Evolutionary conservation across 2,113 vertebrate genomes (phyloP).

Genomic region (Lamprologus lemairii): DNA sequence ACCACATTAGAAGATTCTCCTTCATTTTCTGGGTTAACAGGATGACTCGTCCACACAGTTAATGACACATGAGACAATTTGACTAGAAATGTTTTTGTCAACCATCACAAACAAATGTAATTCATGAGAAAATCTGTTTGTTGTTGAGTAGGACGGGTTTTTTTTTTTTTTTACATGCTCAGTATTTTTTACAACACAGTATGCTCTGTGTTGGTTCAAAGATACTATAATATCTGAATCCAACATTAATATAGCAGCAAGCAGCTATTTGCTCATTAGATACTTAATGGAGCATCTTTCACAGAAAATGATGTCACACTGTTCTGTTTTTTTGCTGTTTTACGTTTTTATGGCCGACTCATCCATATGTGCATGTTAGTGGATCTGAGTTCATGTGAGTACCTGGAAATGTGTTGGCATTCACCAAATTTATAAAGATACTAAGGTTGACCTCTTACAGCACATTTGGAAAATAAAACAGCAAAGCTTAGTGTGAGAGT

Average conservation of each 20-base stretch:
- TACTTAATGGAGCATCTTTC: not conserved
- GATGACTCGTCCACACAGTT: not conserved
- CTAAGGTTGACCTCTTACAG: not conserved
- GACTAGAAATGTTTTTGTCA: not conserved
- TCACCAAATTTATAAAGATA: not conserved
- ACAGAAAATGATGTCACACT: not conserved
- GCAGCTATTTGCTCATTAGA: not conserved
- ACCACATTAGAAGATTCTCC: not conserved
- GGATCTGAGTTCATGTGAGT: not conserved
- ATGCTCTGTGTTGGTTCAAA: not conserved
- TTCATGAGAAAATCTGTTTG: not conserved
- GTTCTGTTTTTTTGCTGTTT: not conserved
- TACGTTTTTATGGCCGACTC: not conserved
- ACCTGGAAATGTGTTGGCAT: not conserved
- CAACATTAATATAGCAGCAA: not conserved
- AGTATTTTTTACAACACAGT: not conserved
- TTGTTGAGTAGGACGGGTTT: fast-evolving
- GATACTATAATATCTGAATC: not conserved
- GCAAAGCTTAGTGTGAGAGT: not conserved
- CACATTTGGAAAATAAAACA: not conserved
- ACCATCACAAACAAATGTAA: not conserved
- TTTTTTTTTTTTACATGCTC: not conserved
- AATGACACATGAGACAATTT: not conserved
- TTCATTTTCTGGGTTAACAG: not conserved
- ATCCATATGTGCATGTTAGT: not conserved